Evolutionary conservation across 1,140 invertebrate species (phyloP).

Genomic region (Drosophila saltans): DNA sequence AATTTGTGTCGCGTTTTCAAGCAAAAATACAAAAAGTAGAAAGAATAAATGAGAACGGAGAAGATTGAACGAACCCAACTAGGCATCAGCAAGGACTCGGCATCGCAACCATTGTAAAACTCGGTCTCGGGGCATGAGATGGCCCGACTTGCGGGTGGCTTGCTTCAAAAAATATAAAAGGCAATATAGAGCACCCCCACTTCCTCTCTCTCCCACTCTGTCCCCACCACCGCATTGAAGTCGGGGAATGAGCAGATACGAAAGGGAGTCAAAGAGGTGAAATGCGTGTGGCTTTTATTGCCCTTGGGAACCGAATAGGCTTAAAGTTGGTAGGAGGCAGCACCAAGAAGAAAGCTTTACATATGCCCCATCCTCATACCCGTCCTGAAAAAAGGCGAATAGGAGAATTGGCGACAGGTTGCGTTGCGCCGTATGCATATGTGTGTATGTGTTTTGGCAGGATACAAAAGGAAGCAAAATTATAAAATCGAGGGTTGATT

Average conservation of each 20-base stretch:
- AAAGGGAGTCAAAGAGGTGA: constrained; percentile 43
- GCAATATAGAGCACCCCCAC: constrained; percentile 36
- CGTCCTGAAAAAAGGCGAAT: not conserved
- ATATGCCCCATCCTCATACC: not conserved
- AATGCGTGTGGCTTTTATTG: constrained; percentile 76
- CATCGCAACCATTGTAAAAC: constrained; percentile 40
- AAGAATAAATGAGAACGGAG: constrained; percentile 7
- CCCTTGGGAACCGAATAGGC: constrained; percentile 11
- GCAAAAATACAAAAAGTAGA: not conserved
- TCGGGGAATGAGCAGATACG: not conserved
- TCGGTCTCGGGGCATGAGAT: constrained; percentile 21
- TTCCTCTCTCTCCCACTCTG: not conserved
- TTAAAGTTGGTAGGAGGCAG: not conserved
- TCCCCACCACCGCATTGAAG: too few relatives aligned
- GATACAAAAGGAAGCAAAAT: constrained; percentile 31
- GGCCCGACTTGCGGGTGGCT: not conserved
- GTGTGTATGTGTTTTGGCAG: constrained; percentile 65
- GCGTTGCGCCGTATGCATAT: not conserved
- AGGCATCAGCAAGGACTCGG: constrained; percentile 1
- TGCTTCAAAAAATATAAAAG: constrained; percentile 45
- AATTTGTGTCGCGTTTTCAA: constrained; percentile 73
- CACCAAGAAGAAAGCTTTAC: constrained; percentile 1
- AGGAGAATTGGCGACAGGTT: constrained; percentile 68
- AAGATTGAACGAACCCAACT: not conserved
- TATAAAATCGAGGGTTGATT: constrained; percentile 43